phyloP scores from a whole-genome alignment of 1,140 invertebrate genomes.

The Eriocheir sinensis region DNA sequence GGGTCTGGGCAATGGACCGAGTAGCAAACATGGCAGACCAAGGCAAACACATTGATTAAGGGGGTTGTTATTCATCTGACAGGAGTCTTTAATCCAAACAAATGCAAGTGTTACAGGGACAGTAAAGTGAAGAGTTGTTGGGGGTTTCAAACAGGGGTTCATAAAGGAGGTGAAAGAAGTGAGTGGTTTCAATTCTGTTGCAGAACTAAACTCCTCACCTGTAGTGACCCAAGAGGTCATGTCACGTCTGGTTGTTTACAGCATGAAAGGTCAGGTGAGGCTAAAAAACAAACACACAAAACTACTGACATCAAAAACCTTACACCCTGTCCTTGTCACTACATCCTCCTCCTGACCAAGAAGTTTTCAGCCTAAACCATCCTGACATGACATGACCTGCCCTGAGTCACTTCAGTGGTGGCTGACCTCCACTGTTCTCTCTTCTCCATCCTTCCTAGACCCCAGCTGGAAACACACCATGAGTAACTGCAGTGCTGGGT shows the following conservation, averaged over 20 bases:
- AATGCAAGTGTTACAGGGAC: too few relatives aligned
- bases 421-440: neutral
- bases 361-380: neutral
- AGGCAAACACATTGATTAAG: neutral
- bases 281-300: too few relatives aligned
- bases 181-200: neutral
- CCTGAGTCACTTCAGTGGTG: neutral
- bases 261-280: neutral
- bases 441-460: neutral
- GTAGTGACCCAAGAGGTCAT: constrained; percentile 13
- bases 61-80: neutral
- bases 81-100: neutral
- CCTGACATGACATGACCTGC: neutral
- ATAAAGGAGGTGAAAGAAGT: neutral
- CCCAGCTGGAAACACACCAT: neutral
- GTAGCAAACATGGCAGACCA: neutral
- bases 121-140: too few relatives aligned
- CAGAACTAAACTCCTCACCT: neutral
- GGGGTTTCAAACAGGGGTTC: neutral
- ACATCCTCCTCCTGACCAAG: too few relatives aligned
- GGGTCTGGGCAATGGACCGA: neutral
- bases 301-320: neutral
- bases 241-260: neutral
- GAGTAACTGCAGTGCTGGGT: neutral
- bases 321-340: too few relatives aligned